Evolutionary conservation across 2,113 vertebrate species (phyloP).

Genomic region (Poeciliopsis occidentalis): DNA sequence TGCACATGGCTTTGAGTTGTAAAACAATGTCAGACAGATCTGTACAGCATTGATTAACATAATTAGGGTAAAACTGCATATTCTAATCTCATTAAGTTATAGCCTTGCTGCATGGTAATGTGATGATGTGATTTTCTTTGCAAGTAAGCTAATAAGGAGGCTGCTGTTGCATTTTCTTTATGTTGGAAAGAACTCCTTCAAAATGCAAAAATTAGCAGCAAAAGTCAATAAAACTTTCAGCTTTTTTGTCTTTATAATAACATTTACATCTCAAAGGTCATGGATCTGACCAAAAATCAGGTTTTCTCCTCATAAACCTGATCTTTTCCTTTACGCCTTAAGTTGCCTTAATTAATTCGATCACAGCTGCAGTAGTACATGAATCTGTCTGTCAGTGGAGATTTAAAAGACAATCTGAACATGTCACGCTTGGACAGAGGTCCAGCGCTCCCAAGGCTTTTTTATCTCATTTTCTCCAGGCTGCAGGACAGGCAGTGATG

Average conservation of each 20-base stretch:
- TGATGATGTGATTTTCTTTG: too few species aligned
- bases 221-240: too few species aligned
- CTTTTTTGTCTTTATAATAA: neutral
- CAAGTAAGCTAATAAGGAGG: too few species aligned
- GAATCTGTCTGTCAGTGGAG: conserved; percentile 61
- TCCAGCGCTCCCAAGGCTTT: conserved; percentile 30
- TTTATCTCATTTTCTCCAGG: conserved; percentile 30
- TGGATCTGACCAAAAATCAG: neutral
- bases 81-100: neutral
- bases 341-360: conserved; percentile 42
- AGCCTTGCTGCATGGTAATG: too few species aligned
- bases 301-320: conserved; percentile 21
- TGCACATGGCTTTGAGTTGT: neutral
- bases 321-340: conserved; percentile 16
- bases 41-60: neutral
- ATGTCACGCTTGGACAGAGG: conserved; percentile 44
- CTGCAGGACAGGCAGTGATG: conserved; percentile 9
- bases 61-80: conserved; percentile 5
- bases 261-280: neutral
- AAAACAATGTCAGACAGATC: neutral
- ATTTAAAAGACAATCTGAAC: conserved; percentile 67
- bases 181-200: too few species aligned
- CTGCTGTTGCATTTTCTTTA: too few species aligned
- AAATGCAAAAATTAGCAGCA: too few species aligned
- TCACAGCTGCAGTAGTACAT: conserved; percentile 49